phyloP scores from a whole-genome alignment of 2,797 vertebrate genomes.

The Poeciliopsis gracilis region DNA sequence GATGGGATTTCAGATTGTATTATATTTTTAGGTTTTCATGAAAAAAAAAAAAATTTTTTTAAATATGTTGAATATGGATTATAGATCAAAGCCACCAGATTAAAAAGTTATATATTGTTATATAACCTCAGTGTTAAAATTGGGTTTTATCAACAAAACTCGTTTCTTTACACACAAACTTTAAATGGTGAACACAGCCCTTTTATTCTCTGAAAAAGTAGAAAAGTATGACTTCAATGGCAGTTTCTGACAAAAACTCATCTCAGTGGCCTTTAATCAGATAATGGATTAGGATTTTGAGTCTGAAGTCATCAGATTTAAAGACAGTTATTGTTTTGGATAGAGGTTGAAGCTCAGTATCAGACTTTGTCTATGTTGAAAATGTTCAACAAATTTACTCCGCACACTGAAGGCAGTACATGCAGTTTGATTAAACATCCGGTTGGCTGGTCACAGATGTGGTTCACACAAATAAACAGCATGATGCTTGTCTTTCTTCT shows the following conservation, averaged over 20 bases:
- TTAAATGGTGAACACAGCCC: slow-evolving; percentile 37
- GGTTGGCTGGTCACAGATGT: neutral
- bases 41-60: neutral
- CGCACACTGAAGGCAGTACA: slow-evolving; percentile 41
- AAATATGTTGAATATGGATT: slow-evolving; percentile 3
- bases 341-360: slow-evolving; percentile 8
- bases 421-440: neutral
- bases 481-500: neutral
- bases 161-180: slow-evolving; percentile 36
- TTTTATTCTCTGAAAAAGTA: slow-evolving; percentile 61
- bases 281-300: neutral
- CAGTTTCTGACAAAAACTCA: slow-evolving; percentile 63
- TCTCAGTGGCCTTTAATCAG: neutral
- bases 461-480: neutral
- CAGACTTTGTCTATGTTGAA: slow-evolving; percentile 33
- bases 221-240: slow-evolving; percentile 70
- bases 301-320: neutral
- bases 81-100: slow-evolving; percentile 1
- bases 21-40: neutral
- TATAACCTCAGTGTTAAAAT: neutral
- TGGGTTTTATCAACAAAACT: neutral
- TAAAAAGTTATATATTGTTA: neutral
- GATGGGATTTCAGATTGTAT: neutral
- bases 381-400: slow-evolving; percentile 22
- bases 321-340: slow-evolving; percentile 12